A percentile compares a stretch with the other conserved stretches of the same genome.
Conservation (phyloP, 1,140 invertebrate species). For the Calliopsis andreniformis region DNA sequence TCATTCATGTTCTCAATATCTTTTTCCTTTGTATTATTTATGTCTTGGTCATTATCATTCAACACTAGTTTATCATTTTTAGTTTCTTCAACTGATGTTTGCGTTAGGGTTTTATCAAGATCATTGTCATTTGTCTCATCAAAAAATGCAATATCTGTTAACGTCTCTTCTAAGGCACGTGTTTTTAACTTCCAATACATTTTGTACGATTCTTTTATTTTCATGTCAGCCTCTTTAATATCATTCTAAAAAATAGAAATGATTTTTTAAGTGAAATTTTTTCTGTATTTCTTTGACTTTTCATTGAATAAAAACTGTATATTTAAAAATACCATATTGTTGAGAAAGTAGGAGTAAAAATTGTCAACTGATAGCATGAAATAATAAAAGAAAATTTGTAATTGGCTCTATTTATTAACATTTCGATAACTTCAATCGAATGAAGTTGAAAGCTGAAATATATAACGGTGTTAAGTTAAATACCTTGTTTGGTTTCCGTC, state of each 20-base stretch:
- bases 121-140: constrained; percentile 62
- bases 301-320: no score
- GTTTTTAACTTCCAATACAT: constrained; percentile 91
- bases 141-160: constrained; percentile 80
- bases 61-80: not conserved
- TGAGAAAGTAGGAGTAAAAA: not conserved
- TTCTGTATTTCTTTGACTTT: no score
- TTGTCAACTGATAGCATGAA: not conserved
- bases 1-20: not conserved
- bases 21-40: not conserved
- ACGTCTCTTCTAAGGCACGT: constrained; percentile 85
- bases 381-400: not conserved
- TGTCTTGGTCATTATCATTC: not conserved
- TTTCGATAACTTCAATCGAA: no score
- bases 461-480: constrained; percentile 41
- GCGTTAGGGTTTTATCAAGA: constrained; percentile 53
- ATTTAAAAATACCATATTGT: no score
- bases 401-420: not conserved
- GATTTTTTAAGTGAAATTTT: no score
- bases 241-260: constrained; percentile 84
- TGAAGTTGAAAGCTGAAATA: not conserved
- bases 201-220: constrained; percentile 89
- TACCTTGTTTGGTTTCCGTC: constrained; percentile 88
- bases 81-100: constrained; percentile 4
- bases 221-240: constrained; percentile 87